A percentile compares a stretch with the other conserved stretches of the same genome.
These are phyloP conservation scores for Pandemis corylana DNA, from an alignment of 2,888 invertebrate genomes.

Conservation along the genomic window DNA sequence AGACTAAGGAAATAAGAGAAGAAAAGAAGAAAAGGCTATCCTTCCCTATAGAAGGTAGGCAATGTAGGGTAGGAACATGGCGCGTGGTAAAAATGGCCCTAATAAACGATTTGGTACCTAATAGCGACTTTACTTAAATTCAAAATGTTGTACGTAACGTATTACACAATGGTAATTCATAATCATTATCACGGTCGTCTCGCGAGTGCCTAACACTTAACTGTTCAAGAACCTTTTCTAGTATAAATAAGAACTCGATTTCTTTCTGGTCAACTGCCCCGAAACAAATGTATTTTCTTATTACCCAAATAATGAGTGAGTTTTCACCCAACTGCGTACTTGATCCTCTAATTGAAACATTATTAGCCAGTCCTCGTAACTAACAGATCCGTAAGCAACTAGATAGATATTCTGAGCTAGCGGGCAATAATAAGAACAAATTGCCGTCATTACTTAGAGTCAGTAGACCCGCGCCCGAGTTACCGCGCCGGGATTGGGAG, in stretches of 20 bases:
- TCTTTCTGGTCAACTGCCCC: not conserved
- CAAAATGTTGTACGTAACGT: not conserved
- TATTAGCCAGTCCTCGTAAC: conserved; percentile 23
- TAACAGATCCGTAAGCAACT: conserved; percentile 26
- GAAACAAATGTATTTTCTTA: conserved; percentile 1
- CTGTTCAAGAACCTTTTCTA: not conserved
- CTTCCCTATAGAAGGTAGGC: too few relatives aligned
- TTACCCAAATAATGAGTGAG: conserved; percentile 3
- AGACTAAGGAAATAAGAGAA: too few relatives aligned
- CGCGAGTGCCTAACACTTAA: not conserved
- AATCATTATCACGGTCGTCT: not conserved
- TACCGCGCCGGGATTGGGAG: conserved; percentile 20
- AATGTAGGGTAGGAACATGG: too few relatives aligned
- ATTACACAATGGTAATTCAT: not conserved
- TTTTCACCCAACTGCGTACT: conserved; percentile 5
- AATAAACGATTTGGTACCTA: too few relatives aligned
- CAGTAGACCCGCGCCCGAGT: conserved; percentile 30
- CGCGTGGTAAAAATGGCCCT: too few relatives aligned
- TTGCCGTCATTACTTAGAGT: conserved; percentile 40
- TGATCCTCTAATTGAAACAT: conserved; percentile 16
- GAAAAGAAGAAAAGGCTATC: too few relatives aligned
- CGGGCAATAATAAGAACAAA: conserved; percentile 42
- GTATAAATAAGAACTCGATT: not conserved
- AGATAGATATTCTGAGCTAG: conserved; percentile 30
- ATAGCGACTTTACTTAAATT: not conserved